Evolutionary conservation across 1,140 invertebrate genomes (phyloP).

Genomic region (Hyphantria cunea): DNA sequence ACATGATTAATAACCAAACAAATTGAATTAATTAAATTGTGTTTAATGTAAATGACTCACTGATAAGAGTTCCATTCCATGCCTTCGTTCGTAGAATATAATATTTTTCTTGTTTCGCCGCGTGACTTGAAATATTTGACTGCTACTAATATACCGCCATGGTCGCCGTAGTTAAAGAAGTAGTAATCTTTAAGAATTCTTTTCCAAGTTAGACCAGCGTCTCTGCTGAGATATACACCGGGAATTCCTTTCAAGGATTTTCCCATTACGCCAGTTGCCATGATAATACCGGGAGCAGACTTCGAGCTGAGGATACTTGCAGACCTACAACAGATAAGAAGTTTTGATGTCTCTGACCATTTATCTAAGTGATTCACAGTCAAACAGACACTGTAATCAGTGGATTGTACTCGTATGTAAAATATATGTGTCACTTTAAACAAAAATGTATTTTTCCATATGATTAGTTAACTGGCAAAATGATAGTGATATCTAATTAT

Average conservation of each 20-base stretch:
- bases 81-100: slow-evolving; percentile 94
- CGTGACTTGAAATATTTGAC: slow-evolving; percentile 90
- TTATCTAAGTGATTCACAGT: background rate
- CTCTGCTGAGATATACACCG: slow-evolving; percentile 90
- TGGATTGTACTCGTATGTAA: too few relatives aligned
- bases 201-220: slow-evolving; percentile 93
- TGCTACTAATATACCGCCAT: slow-evolving; percentile 93
- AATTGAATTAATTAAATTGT: slow-evolving; percentile 11
- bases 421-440: too few relatives aligned
- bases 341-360: background rate
- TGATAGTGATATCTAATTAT: too few relatives aligned
- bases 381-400: too few relatives aligned
- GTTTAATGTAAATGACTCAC: slow-evolving; percentile 53
- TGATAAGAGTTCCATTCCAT: slow-evolving; percentile 88
- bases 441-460: too few relatives aligned
- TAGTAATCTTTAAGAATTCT: slow-evolving; percentile 92
- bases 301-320: slow-evolving; percentile 92
- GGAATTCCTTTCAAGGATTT: slow-evolving; percentile 90
- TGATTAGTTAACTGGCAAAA: too few relatives aligned
- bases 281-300: slow-evolving; percentile 93
- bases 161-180: slow-evolving; percentile 87
- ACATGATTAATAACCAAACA: slow-evolving; percentile 18
- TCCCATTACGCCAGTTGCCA: slow-evolving; percentile 93
- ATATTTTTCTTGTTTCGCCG: slow-evolving; percentile 88
- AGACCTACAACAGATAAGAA: slow-evolving; percentile 68